phyloP scores from a whole-genome alignment of 2,888 invertebrate species.

The Sipha maydis region DNA sequence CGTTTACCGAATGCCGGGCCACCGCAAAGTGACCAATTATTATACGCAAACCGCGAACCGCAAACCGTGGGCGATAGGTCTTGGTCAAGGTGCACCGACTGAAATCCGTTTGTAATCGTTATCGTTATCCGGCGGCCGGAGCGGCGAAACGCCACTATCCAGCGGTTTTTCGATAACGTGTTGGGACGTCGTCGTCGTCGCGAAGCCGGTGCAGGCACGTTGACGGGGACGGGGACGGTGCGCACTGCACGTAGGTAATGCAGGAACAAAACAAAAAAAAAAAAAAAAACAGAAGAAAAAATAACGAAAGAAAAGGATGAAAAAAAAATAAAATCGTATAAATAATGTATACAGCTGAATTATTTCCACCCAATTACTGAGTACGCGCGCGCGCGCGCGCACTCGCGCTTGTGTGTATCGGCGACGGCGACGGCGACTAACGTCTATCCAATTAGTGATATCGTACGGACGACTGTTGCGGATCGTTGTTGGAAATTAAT shows the following conservation, averaged over 20 bases:
- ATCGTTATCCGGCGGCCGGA: background rate
- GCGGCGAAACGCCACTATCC: background rate
- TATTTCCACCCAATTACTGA: slow-evolving; percentile 51
- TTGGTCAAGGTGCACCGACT: background rate
- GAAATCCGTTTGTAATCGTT: background rate
- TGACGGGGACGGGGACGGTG: background rate
- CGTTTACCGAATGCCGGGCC: too few species aligned
- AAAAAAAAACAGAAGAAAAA: background rate
- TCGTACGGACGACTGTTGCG: background rate
- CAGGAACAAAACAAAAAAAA: background rate
- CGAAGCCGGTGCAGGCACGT: background rate
- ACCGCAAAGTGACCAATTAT: too few species aligned
- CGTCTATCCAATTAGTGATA: slow-evolving; percentile 55
- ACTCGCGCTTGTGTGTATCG: background rate
- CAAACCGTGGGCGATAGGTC: background rate
- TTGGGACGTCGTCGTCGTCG: background rate
- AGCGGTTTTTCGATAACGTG: background rate
- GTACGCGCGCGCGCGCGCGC: background rate
- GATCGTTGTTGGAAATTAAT: slow-evolving; percentile 41
- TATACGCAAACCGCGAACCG: background rate
- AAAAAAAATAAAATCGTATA: slow-evolving; percentile 14
- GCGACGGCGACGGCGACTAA: background rate
- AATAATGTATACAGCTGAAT: slow-evolving; percentile 37
- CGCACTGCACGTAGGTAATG: background rate
- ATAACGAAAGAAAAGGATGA: background rate